Conservation (phyloP, 2,113 vertebrate species). For the Pitta sordida region DNA sequence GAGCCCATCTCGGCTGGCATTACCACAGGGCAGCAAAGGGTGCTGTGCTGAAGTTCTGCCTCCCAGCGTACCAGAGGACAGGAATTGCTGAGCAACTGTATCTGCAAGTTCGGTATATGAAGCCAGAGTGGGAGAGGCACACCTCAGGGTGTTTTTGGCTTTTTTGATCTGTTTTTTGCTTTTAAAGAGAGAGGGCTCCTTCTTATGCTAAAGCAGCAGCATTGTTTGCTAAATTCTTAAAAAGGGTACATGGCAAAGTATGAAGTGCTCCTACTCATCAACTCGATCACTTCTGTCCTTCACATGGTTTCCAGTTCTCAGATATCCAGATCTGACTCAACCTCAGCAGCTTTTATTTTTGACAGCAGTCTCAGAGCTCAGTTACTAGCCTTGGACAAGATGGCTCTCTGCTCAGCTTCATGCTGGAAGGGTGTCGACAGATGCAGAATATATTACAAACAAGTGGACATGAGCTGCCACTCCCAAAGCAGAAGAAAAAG, state of each 20-base stretch:
- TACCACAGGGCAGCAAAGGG: background rate
- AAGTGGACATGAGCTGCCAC: slow-evolving; percentile 13
- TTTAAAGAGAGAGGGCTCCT: background rate
- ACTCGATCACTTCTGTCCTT: background rate
- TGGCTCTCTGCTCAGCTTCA: background rate
- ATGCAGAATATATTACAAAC: slow-evolving; percentile 42
- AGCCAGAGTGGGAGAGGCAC: background rate
- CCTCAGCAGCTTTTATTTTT: slow-evolving; percentile 76
- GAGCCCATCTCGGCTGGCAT: background rate
- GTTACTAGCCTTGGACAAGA: slow-evolving; percentile 53
- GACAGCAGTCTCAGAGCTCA: slow-evolving; percentile 18
- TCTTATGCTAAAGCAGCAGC: background rate
- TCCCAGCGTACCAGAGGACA: background rate
- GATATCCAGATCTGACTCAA: slow-evolving; percentile 48
- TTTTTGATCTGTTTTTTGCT: background rate
- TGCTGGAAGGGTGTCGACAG: slow-evolving; percentile 24
- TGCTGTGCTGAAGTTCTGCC: background rate
- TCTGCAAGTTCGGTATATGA: background rate
- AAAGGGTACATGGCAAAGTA: background rate
- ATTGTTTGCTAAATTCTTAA: background rate
- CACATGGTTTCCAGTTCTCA: slow-evolving; percentile 29
- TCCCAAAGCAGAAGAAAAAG: background rate
- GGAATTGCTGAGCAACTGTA: background rate
- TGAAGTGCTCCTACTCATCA: background rate
- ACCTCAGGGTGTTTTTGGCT: background rate